phyloP scores from a whole-genome alignment of 2,888 invertebrate genomes.

The Idaea straminata region DNA sequence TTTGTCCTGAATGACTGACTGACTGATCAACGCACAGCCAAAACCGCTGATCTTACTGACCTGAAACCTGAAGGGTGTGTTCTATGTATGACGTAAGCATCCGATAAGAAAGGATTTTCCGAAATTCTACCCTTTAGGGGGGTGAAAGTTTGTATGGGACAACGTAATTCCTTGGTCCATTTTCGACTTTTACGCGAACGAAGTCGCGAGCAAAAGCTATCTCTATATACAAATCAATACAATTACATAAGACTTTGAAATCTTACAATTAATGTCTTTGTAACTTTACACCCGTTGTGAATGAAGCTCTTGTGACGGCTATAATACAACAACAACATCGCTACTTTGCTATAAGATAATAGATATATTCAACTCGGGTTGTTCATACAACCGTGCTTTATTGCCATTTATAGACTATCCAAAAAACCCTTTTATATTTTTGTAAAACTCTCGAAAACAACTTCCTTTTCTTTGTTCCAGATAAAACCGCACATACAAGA shows the following conservation, averaged over 20 bases:
- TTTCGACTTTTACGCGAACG: too few relatives aligned
- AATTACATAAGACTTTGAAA: background rate
- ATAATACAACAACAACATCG: conserved; percentile 9
- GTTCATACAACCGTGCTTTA: conserved; percentile 27
- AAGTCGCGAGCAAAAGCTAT: too few relatives aligned
- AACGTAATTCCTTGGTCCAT: too few relatives aligned
- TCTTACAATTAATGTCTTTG: background rate
- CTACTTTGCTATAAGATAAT: conserved; percentile 28
- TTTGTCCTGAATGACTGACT: too few relatives aligned
- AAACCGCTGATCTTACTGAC: too few relatives aligned
- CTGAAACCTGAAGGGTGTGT: too few relatives aligned
- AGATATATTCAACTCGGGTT: conserved; percentile 22
- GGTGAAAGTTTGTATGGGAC: too few relatives aligned
- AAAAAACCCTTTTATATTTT: conserved; percentile 60
- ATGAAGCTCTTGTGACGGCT: background rate
- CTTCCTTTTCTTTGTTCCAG: conserved; percentile 69
- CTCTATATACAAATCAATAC: too few relatives aligned
- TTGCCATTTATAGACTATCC: conserved; percentile 33
- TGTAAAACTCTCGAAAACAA: conserved; percentile 61
- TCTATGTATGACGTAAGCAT: too few relatives aligned
- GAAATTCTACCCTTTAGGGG: too few relatives aligned
- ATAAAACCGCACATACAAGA: conserved; percentile 47
- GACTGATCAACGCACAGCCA: too few relatives aligned
- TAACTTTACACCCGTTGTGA: background rate
- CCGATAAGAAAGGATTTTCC: too few relatives aligned